Base-by-base conservation (phyloP, 2,888 invertebrate genomes). In the Stomorhina lunata region DNA sequence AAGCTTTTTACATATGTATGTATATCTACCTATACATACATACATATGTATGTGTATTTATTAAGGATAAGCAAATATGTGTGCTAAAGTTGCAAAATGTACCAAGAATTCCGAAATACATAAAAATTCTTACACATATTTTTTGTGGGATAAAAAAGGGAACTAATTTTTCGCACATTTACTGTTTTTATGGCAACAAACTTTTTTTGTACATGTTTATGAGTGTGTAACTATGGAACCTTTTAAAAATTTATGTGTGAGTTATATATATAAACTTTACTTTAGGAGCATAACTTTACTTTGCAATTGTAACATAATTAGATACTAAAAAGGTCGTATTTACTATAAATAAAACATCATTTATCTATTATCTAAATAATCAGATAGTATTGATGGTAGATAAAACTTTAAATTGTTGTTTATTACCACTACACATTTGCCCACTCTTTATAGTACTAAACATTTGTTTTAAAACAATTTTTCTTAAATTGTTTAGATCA, bases 161-260 rank as follows among this genome's bases (percentile, higher is more conserved):
- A 45, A 68, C 72, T 53, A 66, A 43, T 77, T 69, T 73, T 66
- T 76, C 59, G 2, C 22, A 57, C 63, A 55, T 72, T 71, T 34
- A 45, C 40, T 63, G 17, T 55, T 78, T 78, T 63, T 71, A 55
- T 55, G 34, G 45, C 20, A 43, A 53, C 50, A 53, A 15, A 12
- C 9, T 20, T 53, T n/a, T 55, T 43, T 43, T 6, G 15, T 25
- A 9, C 27, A 68, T 29, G 29, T 45, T 27, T 34, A 12, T 32
- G 22, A 25, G n/a, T n/a, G 27, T 15, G 15, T 66, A 15, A 29
- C 3, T 17, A 10, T 29, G 27, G 34, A 22, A 43, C 5, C 17
- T 2, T 50, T n/a, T 59, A 59, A 66, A 34, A 29, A 32, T 65
- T 5, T 45, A 50, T 72, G n/a, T 17, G 37, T 12, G 6, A 17